Conservation (phyloP, 2,888 invertebrate genomes). For the Heliconius aoede region DNA sequence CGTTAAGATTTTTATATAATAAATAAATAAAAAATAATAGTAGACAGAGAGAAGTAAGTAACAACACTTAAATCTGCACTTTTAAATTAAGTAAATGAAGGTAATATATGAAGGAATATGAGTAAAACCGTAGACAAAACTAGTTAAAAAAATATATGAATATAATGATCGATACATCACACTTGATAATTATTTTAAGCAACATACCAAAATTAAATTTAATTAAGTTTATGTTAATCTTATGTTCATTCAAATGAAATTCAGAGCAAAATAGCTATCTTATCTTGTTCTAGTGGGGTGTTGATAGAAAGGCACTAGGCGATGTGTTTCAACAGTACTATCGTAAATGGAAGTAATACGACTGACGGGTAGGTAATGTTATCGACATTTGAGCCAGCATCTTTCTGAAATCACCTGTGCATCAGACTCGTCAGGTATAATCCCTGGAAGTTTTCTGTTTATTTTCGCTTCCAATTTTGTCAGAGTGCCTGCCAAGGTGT, state of each 20-base stretch:
- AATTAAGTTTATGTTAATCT: background rate
- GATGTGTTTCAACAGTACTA: constrained; percentile 23
- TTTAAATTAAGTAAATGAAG: too few species aligned
- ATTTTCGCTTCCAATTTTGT: constrained; percentile 81
- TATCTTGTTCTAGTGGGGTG: background rate
- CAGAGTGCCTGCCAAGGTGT: constrained; percentile 80
- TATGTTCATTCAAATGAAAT: background rate
- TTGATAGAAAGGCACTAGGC: background rate
- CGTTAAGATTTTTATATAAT: too few species aligned
- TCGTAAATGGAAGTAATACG: constrained; percentile 31
- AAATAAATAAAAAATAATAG: too few species aligned
- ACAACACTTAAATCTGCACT: too few species aligned
- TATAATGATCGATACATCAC: background rate
- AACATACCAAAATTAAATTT: background rate
- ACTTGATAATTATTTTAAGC: background rate
- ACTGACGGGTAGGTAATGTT: constrained; percentile 32
- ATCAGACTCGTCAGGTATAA: constrained; percentile 72
- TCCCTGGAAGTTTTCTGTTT: constrained; percentile 79
- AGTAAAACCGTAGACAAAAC: background rate
- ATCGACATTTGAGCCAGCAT: constrained; percentile 43
- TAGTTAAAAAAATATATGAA: background rate
- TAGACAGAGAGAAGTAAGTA: too few species aligned
- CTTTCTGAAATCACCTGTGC: constrained; percentile 69
- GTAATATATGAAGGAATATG: too few species aligned
- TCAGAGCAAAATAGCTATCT: background rate